These are phyloP conservation scores for Ctena decussata DNA, from an alignment of 2,888 invertebrate genomes.

Conservation along the genomic window DNA sequence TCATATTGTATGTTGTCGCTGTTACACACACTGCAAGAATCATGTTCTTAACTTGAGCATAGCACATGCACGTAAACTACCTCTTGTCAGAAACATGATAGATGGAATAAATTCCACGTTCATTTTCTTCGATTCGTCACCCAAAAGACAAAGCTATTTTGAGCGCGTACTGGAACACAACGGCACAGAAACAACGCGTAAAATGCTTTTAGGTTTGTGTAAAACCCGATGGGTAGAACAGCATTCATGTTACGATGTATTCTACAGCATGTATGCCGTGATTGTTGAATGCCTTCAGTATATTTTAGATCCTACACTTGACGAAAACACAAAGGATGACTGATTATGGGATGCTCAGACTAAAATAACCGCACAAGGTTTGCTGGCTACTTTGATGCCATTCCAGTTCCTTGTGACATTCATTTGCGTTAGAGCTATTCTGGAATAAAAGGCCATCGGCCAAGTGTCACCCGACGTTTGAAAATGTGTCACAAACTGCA, in stretches of 20 bases:
- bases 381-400: not conserved
- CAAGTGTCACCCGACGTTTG: no score
- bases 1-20: no score
- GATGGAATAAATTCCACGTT: slow-evolving; percentile 12
- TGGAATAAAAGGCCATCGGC: no score
- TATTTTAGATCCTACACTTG: not conserved
- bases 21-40: slow-evolving; percentile 1
- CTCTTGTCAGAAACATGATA: slow-evolving; percentile 31
- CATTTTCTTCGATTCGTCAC: slow-evolving; percentile 21
- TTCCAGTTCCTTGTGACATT: not conserved
- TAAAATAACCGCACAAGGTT: not conserved
- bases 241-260: not conserved
- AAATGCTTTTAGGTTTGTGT: not conserved
- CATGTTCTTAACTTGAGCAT: slow-evolving; percentile 20
- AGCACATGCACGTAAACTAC: slow-evolving; percentile 3
- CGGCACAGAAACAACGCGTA: not conserved
- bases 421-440: not conserved
- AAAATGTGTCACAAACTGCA: no score
- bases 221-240: not conserved
- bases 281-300: slow-evolving; percentile 4
- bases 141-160: slow-evolving; percentile 19
- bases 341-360: not conserved
- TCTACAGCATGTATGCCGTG: not conserved
- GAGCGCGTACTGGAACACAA: not conserved
- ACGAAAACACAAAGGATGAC: not conserved